Conservation (phyloP, 2,888 invertebrate species). For the Leptodirus hochenwartii region DNA sequence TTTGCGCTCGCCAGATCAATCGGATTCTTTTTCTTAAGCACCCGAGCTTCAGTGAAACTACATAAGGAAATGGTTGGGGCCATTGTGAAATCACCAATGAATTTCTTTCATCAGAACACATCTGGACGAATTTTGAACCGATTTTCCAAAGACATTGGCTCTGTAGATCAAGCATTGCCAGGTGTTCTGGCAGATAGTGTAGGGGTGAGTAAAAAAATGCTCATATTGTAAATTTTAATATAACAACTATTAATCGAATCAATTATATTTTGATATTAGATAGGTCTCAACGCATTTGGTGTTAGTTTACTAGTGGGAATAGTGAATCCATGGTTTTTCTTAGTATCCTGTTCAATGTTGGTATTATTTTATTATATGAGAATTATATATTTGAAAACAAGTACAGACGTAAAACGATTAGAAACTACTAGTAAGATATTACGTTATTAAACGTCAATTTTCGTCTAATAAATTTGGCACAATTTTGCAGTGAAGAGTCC, state of each 20-base stretch:
- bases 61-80: conserved; percentile 34
- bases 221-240: too few species aligned
- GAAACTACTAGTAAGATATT: conserved; percentile 46
- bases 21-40: conserved; percentile 32
- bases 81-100: conserved; percentile 42
- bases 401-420: conserved; percentile 42
- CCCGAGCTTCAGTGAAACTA: conserved; percentile 33
- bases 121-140: conserved; percentile 46
- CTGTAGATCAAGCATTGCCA: conserved; percentile 39
- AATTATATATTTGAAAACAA: conserved; percentile 51
- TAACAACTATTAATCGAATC: too few species aligned
- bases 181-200: too few species aligned
- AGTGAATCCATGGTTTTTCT: conserved; percentile 49
- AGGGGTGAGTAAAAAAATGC: too few species aligned
- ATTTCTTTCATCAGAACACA: conserved; percentile 52
- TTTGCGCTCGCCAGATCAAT: conserved; percentile 29
- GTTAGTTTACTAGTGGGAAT: conserved; percentile 51
- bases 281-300: conserved; percentile 44
- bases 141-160: conserved; percentile 53
- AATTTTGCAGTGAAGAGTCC: conserved; percentile 53
- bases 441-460: too few species aligned
- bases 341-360: conserved; percentile 45
- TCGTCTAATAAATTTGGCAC: too few species aligned
- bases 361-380: conserved; percentile 46
- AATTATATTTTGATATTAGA: conserved; percentile 25